Evolutionary conservation across 2,113 vertebrate genomes (phyloP).

Genomic region (Onychostruthus taczanowskii): DNA sequence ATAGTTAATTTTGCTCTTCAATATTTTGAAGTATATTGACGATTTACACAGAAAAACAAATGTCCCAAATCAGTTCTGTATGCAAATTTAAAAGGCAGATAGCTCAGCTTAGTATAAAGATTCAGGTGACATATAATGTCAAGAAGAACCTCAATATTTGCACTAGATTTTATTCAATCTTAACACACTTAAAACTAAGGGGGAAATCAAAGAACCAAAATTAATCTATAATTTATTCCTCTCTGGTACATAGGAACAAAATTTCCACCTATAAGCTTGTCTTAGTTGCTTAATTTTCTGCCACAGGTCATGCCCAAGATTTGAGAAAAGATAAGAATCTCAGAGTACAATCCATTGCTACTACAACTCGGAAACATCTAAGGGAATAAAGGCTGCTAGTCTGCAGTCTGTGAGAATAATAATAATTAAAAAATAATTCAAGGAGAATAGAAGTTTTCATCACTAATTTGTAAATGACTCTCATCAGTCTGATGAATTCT

Average conservation of each 20-base stretch:
- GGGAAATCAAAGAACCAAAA: neutral
- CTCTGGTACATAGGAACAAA: neutral
- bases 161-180: neutral
- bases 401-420: neutral
- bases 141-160: neutral
- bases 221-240: neutral
- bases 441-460: neutral
- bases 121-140: neutral
- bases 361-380: neutral
- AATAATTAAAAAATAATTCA: neutral
- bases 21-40: neutral
- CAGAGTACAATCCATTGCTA: neutral
- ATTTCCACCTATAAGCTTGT: neutral
- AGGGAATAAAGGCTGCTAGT: neutral
- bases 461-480: neutral
- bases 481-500: neutral
- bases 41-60: neutral
- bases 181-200: neutral
- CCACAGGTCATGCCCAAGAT: neutral
- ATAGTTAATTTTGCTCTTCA: neutral
- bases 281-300: neutral
- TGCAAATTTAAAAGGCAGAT: neutral
- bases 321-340: neutral
- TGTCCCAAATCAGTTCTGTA: neutral
- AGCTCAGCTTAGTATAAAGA: neutral